These are phyloP conservation scores for Polyommatus icarus DNA, from an alignment of 2,888 invertebrate genomes.

Conservation along the genomic window DNA sequence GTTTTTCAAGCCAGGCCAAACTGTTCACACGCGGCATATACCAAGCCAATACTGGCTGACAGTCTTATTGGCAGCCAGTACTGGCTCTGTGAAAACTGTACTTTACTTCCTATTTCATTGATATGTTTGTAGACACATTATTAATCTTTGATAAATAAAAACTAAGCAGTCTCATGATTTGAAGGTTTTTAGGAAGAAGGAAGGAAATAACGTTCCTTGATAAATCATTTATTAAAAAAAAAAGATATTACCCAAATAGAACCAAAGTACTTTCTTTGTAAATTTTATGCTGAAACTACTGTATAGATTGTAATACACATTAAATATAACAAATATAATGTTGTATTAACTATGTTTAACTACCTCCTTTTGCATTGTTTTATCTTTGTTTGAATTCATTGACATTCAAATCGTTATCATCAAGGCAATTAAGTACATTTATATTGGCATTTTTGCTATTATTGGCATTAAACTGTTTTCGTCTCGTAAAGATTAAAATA, in stretches of 20 bases:
- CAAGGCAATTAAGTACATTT: background rate
- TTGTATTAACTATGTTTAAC: background rate
- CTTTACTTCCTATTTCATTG: background rate
- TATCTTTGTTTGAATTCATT: slow-evolving; percentile 13
- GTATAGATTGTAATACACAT: too few species aligned
- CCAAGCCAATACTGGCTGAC: too few species aligned
- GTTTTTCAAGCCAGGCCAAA: too few species aligned
- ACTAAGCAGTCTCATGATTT: background rate
- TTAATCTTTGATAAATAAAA: background rate
- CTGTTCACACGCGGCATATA: too few species aligned
- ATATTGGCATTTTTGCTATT: too few species aligned
- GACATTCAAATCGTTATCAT: background rate
- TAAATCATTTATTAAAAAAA: background rate
- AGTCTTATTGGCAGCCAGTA: too few species aligned
- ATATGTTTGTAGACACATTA: background rate
- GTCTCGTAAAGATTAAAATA: background rate
- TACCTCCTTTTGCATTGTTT: background rate
- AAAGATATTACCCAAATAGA: too few species aligned
- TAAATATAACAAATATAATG: background rate
- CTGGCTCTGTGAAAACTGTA: too few species aligned
- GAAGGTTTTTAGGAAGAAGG: background rate
- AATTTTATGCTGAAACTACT: too few species aligned
- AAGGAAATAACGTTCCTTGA: background rate
- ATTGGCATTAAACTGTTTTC: too few species aligned
- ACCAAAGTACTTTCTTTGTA: too few species aligned